Conservation (phyloP, 2,113 vertebrate genomes). For the Rattus norvegicus region GRCr8 NC_086031.1:28492001-28492500, state of each 20-base stretch:
- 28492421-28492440: background rate
- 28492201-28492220: background rate
- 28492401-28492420: background rate
- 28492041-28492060: background rate
- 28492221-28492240: background rate
- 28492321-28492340: background rate
- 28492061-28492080: accelerated
- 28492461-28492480: background rate
- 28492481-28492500: background rate
- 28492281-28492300: background rate
- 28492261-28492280: background rate
- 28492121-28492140: too few relatives aligned
- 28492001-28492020: background rate
- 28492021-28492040: background rate
- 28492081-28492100: background rate
- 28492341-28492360: background rate
- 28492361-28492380: background rate
- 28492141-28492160: too few relatives aligned
- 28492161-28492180: background rate
- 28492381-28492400: background rate
- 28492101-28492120: background rate
- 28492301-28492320: background rate
- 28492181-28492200: background rate
- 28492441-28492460: background rate
- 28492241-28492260: background rate